Conservation (phyloP, 2,797 vertebrate genomes). For the Sebastes baramenuke region DNA sequence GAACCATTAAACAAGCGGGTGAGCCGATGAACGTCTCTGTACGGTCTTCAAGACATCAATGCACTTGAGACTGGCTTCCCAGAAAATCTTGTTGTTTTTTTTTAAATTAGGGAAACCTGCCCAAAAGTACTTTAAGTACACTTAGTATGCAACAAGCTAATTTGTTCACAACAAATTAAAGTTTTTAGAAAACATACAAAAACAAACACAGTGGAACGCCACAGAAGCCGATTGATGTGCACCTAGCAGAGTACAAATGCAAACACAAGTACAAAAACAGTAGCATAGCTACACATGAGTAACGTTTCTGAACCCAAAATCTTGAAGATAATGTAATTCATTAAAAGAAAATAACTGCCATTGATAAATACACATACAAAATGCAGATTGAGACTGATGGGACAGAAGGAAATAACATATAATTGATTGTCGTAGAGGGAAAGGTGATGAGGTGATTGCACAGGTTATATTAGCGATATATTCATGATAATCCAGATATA, state of each 20-base stretch:
- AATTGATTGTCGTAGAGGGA: constrained; percentile 81
- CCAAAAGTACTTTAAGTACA: constrained; percentile 82
- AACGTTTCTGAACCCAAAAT: constrained; percentile 39
- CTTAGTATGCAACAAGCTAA: constrained; percentile 71
- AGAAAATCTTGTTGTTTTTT: constrained; percentile 8
- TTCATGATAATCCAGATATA: constrained; percentile 22
- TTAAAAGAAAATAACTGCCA: constrained; percentile 41
- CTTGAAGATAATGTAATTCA: constrained; percentile 29
- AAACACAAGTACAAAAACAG: constrained; percentile 63
- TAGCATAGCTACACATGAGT: constrained; percentile 60
- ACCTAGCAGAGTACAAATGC: constrained; percentile 58
- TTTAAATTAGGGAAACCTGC: constrained; percentile 65
- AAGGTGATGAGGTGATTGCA: constrained; percentile 72
- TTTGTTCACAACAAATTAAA: constrained; percentile 67
- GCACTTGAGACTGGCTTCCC: constrained; percentile 38
- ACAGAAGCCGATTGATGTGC: constrained; percentile 71
- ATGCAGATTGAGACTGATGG: constrained; percentile 27
- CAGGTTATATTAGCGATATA: constrained; percentile 40
- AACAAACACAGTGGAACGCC: constrained; percentile 51
- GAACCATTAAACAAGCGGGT: constrained; percentile 20
- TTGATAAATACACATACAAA: constrained; percentile 55
- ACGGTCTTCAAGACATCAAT: constrained; percentile 49
- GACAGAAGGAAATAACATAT: constrained; percentile 43
- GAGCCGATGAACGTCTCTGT: constrained; percentile 41
- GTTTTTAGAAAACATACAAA: constrained; percentile 64